Conservation (phyloP, 2,113 vertebrate species). For the Potamarius usumacintae region DNA sequence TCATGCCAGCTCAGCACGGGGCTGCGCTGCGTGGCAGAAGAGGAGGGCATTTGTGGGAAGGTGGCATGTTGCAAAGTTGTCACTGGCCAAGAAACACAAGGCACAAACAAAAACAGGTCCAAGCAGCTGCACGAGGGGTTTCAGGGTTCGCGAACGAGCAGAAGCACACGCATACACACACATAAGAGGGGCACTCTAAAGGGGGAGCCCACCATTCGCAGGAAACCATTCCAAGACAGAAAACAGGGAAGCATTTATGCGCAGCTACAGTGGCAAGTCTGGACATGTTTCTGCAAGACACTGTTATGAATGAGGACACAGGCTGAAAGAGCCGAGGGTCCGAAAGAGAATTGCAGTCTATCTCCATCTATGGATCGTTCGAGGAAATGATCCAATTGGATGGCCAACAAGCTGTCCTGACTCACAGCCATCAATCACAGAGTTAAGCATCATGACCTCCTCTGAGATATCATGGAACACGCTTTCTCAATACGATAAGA, state of each 20-base stretch:
- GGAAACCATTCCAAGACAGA: constrained; percentile 67
- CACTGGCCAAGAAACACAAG: constrained; percentile 39
- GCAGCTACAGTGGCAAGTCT: constrained; percentile 66
- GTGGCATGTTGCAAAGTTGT: constrained; percentile 1
- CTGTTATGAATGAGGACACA: constrained; percentile 56
- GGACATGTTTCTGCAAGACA: constrained; percentile 71
- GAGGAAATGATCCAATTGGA: constrained; percentile 28
- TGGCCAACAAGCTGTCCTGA: constrained; percentile 24
- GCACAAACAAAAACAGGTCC: constrained; percentile 46
- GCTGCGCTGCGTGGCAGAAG: constrained; percentile 10
- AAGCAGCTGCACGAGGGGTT: constrained; percentile 43
- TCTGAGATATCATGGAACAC: not conserved
- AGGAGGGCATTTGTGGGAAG: constrained; percentile 33
- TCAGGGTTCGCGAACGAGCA: constrained; percentile 28
- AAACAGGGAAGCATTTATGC: constrained; percentile 64
- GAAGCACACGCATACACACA: constrained; percentile 32
- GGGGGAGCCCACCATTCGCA: constrained; percentile 60
- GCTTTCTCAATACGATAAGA: constrained; percentile 3
- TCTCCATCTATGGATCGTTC: constrained; percentile 33
- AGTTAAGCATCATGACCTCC: constrained; percentile 28
- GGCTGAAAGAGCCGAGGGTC: constrained; percentile 32
- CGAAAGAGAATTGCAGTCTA: constrained; percentile 20
- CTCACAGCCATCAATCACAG: constrained; percentile 26
- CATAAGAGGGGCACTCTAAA: constrained; percentile 51
- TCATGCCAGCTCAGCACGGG: not conserved